phyloP scores from a whole-genome alignment of 2,797 vertebrate species.

The Enteromius viviparus region DNA sequence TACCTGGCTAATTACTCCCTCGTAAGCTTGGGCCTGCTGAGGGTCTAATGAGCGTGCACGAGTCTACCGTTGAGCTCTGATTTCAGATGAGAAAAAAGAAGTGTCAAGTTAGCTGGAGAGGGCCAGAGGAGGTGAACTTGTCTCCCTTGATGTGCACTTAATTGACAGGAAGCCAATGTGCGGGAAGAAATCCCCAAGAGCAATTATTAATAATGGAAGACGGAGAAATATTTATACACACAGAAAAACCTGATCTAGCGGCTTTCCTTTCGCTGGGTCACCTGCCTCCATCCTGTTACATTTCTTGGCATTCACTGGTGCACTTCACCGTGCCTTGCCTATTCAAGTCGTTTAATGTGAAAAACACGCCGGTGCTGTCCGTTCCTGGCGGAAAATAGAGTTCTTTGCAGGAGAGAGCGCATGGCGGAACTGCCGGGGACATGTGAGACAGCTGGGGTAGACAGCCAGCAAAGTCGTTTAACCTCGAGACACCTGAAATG shows the following conservation, averaged over 20 bases:
- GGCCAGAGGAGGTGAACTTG: slow-evolving; percentile 73
- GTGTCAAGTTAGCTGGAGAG: slow-evolving; percentile 60
- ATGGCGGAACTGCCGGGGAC: neutral
- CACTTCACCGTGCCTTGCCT: neutral
- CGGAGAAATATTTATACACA: slow-evolving; percentile 65
- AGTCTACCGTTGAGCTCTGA: slow-evolving; percentile 81
- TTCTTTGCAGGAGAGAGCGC: neutral
- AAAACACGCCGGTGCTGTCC: neutral
- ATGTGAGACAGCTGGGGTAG: slow-evolving; percentile 8
- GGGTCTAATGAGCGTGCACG: slow-evolving; percentile 81
- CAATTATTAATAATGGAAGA: slow-evolving; percentile 77
- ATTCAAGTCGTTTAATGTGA: slow-evolving; percentile 11
- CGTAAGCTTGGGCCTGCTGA: slow-evolving; percentile 74
- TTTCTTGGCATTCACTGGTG: slow-evolving; percentile 15
- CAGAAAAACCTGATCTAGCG: slow-evolving; percentile 60
- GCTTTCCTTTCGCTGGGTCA: slow-evolving; percentile 63
- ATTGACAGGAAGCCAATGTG: slow-evolving; percentile 75
- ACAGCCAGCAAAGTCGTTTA: slow-evolving; percentile 12
- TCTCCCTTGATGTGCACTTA: slow-evolving; percentile 77
- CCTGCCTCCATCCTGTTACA: slow-evolving; percentile 65
- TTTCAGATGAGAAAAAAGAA: slow-evolving; percentile 64
- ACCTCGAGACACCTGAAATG: slow-evolving; percentile 33
- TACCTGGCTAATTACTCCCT: slow-evolving; percentile 79
- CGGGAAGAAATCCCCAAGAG: slow-evolving; percentile 69
- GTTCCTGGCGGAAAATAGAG: slow-evolving; percentile 23